A percentile compares a stretch with the other conserved stretches of the same genome.
phyloP scores from a whole-genome alignment of 2,797 vertebrate genomes.

The Pseudochirops cupreus region DNA sequence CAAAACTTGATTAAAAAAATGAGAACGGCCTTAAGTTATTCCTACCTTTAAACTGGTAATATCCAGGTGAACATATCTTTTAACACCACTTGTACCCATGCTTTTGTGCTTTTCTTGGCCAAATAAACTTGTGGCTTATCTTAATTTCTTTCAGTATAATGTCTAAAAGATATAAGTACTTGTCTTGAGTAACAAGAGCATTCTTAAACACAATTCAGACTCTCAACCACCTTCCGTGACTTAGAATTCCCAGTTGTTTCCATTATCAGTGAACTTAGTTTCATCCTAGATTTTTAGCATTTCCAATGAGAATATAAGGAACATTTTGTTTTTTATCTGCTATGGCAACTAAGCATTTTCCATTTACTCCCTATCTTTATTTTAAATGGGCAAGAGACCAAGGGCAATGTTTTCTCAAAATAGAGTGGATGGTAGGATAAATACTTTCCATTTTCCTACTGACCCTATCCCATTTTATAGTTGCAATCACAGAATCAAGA shows the following conservation, averaged over 20 bases:
- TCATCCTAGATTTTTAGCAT: neutral
- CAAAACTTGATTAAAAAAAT: neutral
- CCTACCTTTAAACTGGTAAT: neutral
- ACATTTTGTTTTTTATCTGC: neutral
- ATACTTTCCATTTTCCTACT: conserved; percentile 13
- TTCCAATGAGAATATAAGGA: neutral
- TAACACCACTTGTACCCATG: neutral
- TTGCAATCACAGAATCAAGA: neutral
- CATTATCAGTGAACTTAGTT: neutral
- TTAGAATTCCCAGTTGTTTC: neutral
- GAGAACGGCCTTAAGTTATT: neutral
- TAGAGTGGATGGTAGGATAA: neutral
- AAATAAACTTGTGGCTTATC: conserved; percentile 2
- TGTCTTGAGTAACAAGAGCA: neutral
- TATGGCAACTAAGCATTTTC: neutral
- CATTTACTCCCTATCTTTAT: neutral
- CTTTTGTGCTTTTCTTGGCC: conserved; percentile 1
- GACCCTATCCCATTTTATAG: conserved; percentile 11
- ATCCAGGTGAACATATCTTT: neutral
- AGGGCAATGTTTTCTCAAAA: neutral
- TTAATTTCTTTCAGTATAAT: neutral
- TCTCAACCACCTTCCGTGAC: neutral
- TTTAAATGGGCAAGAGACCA: neutral
- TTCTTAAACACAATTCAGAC: neutral
- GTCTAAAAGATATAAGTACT: neutral